Evolutionary conservation across 2,113 vertebrate species (phyloP), one percentile per base, ranked within the genome.

Genomic region (Motacilla alba): DNA sequence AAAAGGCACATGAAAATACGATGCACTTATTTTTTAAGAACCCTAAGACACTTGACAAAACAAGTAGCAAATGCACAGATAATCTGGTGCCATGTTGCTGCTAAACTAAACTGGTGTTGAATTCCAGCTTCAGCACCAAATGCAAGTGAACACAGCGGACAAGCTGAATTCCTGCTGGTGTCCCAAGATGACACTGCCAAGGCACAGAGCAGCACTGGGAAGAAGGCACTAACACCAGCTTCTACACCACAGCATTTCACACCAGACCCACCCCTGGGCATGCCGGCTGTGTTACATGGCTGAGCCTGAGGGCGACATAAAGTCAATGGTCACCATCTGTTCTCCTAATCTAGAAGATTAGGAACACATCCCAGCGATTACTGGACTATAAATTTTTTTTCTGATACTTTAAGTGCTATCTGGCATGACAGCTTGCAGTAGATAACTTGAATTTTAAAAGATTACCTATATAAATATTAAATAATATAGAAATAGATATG

Each of bases 141-240:
- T 4, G n/a, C 68, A 66, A 37, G 50, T 39, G 18, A 60, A 41
- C 9, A 19, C 6, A 6, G 4, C 10, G 31, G 44, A 56, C n/a
- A 58, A 46, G 11, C 7, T 2, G 11, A 44, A 43, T n/a, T 64
- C 44, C 78, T 60, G 22, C 9, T 22, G 6, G 0, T 27, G n/a
- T 17, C 77, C 55, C 56, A 26, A 14, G 41, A 31, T 8, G 8
- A 62, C n/a, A 6, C 3, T 3, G 64, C 37, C 44, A 68, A 31
- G 1, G 11, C 8, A 6, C 28, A 58, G 46, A 2, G 39, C 59
- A 58, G 56, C 55, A 24, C 27, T 4, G 0, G 0, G 17, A 74
- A 35, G 13, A 46, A 53, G 15, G 18, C 31, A 27, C 49, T 14
- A 11, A 14, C 10, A 18, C 0, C 56, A 7, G 2, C 5, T 59